Percentiles rank a stretch among this genome's conserved stretches.
phyloP scores from a whole-genome alignment of 2,113 vertebrate species.

The Oreotragus oreotragus region DNA sequence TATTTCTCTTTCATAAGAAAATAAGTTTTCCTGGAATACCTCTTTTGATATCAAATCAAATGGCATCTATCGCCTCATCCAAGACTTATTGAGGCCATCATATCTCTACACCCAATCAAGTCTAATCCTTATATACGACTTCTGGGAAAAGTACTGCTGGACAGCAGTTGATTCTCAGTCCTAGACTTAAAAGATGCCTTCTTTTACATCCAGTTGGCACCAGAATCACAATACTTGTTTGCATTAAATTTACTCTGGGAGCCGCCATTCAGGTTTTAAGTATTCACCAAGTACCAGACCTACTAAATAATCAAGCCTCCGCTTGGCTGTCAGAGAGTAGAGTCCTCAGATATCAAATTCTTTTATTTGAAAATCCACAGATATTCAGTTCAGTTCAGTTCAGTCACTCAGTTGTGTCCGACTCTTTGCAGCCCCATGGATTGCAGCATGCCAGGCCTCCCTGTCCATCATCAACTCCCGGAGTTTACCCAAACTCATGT shows the following conservation, averaged over 20 bases:
- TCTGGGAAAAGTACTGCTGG: background rate
- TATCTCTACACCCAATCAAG: background rate
- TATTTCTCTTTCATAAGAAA: background rate
- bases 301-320: background rate
- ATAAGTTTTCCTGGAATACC: background rate
- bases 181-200: background rate
- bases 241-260: background rate
- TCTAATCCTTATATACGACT: background rate
- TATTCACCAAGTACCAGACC: background rate
- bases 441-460: background rate
- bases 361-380: background rate
- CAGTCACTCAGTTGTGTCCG: background rate
- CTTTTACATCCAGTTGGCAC: background rate
- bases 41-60: background rate
- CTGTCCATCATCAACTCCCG: background rate
- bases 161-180: background rate
- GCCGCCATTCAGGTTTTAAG: background rate
- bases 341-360: background rate
- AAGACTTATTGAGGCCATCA: background rate
- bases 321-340: background rate
- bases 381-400: background rate
- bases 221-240: background rate
- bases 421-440: background rate
- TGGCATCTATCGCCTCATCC: background rate
- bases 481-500: background rate